A percentile compares a stretch with the other conserved stretches of the same genome.
These are phyloP conservation scores for Platynereis dumerilii DNA, from an alignment of 2,888 invertebrate species.

Conservation along the genomic window DNA sequence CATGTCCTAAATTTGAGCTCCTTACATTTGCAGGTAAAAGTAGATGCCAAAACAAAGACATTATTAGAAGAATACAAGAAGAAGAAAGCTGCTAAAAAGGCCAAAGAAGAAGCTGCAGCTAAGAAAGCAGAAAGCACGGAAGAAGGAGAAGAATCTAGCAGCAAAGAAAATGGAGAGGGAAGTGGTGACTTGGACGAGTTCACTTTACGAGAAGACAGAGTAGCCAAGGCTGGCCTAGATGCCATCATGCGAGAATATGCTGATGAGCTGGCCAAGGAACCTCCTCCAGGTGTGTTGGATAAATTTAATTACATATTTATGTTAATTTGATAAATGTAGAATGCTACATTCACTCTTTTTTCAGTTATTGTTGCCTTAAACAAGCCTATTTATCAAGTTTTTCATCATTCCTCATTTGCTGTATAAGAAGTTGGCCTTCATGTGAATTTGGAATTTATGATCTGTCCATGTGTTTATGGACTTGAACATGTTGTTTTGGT, in stretches of 20 bases:
- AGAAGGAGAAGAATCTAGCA: conserved; percentile 37
- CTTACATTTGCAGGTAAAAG: conserved; percentile 74
- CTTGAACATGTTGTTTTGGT: too few species aligned
- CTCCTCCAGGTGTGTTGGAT: conserved; percentile 27
- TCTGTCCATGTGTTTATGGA: too few species aligned
- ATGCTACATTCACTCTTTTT: conserved; percentile 11
- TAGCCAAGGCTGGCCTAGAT: conserved; percentile 78
- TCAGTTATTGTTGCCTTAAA: too few species aligned
- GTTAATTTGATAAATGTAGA: conserved; percentile 28
- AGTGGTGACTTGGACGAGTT: conserved; percentile 68
- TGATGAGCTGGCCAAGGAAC: conserved; percentile 55
- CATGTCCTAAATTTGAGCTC: too few species aligned
- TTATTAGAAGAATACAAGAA: conserved; percentile 89
- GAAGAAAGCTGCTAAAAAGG: conserved; percentile 26
- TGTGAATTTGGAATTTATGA: too few species aligned
- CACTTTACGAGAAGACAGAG: conserved; percentile 70
- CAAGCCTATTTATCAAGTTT: neutral
- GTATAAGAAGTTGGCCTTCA: too few species aligned
- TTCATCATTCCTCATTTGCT: too few species aligned
- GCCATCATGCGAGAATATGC: conserved; percentile 83
- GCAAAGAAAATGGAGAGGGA: conserved; percentile 39
- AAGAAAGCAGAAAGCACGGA: conserved; percentile 32
- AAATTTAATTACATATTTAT: neutral
- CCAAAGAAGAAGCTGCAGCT: conserved; percentile 27
- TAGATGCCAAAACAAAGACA: conserved; percentile 96